Conservation (phyloP, 2,113 vertebrate genomes). For the Cyrtonyx montezumae region DNA sequence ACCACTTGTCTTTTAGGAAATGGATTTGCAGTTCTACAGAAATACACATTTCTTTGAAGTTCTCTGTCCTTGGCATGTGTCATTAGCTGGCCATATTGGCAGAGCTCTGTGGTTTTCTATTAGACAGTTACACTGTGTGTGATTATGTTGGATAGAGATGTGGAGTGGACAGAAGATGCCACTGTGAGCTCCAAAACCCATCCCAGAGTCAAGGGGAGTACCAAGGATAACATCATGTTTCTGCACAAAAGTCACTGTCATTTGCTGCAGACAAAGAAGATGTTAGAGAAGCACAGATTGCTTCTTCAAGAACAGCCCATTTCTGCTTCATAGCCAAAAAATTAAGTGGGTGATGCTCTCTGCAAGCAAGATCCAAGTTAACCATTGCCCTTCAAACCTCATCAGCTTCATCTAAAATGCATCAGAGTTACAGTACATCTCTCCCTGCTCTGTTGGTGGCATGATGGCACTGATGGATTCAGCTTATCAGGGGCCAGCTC, state of each 20-base stretch:
- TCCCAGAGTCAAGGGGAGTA: not conserved
- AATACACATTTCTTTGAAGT: rapidly evolving
- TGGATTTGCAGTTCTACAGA: not conserved
- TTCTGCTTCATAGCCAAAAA: not conserved
- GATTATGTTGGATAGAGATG: not conserved
- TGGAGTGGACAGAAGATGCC: not conserved
- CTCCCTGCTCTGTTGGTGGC: rapidly evolving
- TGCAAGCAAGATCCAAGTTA: not conserved
- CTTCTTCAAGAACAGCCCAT: not conserved
- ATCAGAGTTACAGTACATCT: rapidly evolving
- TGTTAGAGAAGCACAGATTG: not conserved
- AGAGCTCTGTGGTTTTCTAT: not conserved
- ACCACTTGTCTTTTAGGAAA: not conserved
- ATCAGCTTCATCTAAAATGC: not conserved
- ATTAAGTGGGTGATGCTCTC: not conserved
- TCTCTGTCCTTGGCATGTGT: not conserved
- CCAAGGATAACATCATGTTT: not conserved
- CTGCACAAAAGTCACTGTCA: not conserved
- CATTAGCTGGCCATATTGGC: not conserved
- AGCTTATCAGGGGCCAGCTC: not conserved
- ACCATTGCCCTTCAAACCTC: slow-evolving; percentile 6
- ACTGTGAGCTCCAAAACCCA: not conserved
- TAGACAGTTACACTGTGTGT: not conserved
- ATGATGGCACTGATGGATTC: not conserved
- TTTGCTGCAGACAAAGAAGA: not conserved